A percentile compares a stretch with the other conserved stretches of the same genome.
These are phyloP conservation scores for Trematomus bernacchii DNA, from an alignment of 2,797 vertebrate species.

Conservation along the genomic window DNA sequence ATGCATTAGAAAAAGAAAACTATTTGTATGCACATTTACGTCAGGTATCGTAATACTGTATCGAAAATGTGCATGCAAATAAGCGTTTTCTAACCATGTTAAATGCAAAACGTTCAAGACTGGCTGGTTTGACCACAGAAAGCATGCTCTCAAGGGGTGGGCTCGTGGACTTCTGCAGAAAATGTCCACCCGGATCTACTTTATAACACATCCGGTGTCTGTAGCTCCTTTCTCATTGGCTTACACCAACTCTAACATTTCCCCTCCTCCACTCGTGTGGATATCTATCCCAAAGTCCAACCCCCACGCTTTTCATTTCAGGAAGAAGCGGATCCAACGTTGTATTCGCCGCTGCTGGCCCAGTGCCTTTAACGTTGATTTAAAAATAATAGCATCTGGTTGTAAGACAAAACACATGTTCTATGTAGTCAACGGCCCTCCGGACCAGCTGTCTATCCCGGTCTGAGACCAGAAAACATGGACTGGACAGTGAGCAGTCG, in stretches of 20 bases:
- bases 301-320: slow-evolving; percentile 75
- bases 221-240: slow-evolving; percentile 54
- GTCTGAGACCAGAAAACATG: slow-evolving; percentile 75
- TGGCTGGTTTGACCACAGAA: accelerated
- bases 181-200: slow-evolving; percentile 59
- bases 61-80: accelerated
- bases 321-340: slow-evolving; percentile 70
- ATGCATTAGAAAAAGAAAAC: accelerated
- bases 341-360: background rate
- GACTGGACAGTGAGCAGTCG: slow-evolving; percentile 79
- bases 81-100: accelerated
- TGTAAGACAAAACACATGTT: slow-evolving; percentile 34
- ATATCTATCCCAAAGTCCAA: slow-evolving; percentile 68
- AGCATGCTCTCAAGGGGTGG: background rate
- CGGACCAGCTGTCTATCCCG: slow-evolving; percentile 57
- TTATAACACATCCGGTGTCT: slow-evolving; percentile 68
- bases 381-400: slow-evolving; percentile 1
- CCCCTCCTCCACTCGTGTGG: slow-evolving; percentile 72
- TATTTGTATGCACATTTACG: background rate
- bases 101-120: accelerated
- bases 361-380: slow-evolving; percentile 5
- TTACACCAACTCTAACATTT: accelerated
- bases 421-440: slow-evolving; percentile 70
- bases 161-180: background rate
- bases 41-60: background rate